Evolutionary conservation across 2,797 vertebrate genomes (phyloP).

Genomic region (Lemur catta): DNA sequence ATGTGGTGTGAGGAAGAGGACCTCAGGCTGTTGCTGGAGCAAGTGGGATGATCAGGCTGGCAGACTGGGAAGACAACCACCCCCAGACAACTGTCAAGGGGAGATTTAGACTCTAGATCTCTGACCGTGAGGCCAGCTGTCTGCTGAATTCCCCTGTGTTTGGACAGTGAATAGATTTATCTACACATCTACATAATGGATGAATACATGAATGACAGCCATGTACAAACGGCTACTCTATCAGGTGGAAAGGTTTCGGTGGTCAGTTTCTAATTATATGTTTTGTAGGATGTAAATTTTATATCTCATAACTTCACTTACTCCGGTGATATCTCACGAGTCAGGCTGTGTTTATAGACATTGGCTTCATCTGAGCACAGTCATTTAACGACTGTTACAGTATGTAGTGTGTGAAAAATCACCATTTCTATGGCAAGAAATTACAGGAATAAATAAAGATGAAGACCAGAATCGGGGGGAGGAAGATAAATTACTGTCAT

Average conservation of each 20-base stretch:
- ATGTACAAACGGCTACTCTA: rapidly evolving
- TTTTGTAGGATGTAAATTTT: background rate
- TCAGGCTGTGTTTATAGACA: background rate
- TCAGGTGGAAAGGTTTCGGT: background rate
- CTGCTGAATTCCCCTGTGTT: background rate
- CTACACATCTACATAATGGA: rapidly evolving
- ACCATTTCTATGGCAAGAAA: background rate
- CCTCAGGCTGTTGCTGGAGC: rapidly evolving
- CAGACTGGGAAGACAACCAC: rapidly evolving
- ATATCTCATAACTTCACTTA: background rate
- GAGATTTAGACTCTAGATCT: background rate
- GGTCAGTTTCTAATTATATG: background rate
- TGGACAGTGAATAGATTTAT: background rate
- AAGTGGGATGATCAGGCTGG: background rate
- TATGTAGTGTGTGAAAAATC: rapidly evolving
- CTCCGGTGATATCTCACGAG: background rate
- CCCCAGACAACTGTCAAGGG: background rate
- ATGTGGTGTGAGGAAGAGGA: rapidly evolving
- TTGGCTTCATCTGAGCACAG: background rate
- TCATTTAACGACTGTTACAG: background rate
- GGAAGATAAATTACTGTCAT: background rate
- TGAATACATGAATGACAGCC: too few relatives aligned
- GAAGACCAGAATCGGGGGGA: background rate
- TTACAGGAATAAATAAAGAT: rapidly evolving
- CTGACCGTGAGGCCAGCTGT: background rate